Conservation (phyloP, 2,888 invertebrate species). For the Apamea anceps region DNA sequence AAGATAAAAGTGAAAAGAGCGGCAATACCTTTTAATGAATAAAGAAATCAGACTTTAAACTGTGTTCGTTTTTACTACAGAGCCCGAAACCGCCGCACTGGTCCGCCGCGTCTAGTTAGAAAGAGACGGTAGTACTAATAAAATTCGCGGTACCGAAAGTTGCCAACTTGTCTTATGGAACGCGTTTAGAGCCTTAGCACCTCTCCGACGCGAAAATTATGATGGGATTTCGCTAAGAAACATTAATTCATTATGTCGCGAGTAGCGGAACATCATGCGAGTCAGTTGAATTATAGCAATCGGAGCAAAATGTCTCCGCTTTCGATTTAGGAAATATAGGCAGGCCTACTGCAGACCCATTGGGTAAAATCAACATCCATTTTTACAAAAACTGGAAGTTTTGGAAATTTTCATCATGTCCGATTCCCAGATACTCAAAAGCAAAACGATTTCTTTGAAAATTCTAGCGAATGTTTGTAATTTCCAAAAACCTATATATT, state of each 20-base stretch:
- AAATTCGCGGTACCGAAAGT: not conserved
- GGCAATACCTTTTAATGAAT: not conserved
- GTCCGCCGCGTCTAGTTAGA: not conserved
- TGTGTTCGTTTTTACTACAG: not conserved
- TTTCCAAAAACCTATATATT: not conserved
- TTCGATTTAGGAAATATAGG: no score
- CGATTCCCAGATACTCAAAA: not conserved
- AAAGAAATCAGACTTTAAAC: not conserved
- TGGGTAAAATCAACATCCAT: no score
- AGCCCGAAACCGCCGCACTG: not conserved
- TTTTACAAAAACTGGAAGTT: no score
- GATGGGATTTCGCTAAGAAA: no score
- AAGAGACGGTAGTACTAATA: not conserved
- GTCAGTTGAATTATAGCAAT: no score
- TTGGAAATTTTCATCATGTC: not conserved
- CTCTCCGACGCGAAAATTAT: no score
- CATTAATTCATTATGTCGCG: no score
- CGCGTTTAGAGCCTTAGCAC: no score
- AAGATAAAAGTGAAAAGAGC: constrained; percentile 1
- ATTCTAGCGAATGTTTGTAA: not conserved
- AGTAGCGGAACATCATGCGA: no score
- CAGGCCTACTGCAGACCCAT: no score
- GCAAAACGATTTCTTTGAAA: not conserved
- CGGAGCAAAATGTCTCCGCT: no score
- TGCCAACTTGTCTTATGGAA: not conserved